Conservation (phyloP, 2,113 vertebrate genomes). For the Rutilus rutilus region DNA sequence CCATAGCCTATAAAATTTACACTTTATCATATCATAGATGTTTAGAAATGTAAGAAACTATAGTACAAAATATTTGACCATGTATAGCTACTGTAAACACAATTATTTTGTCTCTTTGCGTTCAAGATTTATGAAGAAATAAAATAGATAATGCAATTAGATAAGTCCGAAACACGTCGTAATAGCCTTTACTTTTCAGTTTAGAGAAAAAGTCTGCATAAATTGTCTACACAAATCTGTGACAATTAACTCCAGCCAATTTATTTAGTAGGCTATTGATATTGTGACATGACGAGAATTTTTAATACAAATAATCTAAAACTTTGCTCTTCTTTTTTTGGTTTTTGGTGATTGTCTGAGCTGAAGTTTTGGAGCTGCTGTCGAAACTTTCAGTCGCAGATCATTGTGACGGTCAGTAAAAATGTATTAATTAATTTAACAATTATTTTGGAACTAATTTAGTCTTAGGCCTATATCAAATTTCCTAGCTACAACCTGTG, state of each 20-base stretch:
- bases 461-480: too few species aligned
- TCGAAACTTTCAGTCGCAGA: too few species aligned
- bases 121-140: not conserved
- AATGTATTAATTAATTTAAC: too few species aligned
- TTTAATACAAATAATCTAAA: not conserved
- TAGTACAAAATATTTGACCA: not conserved
- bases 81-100: not conserved
- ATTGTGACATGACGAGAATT: not conserved
- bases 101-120: not conserved
- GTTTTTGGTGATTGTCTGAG: not conserved
- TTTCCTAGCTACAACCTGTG: too few species aligned
- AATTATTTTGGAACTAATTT: too few species aligned
- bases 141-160: too few species aligned
- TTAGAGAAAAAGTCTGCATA: not conserved
- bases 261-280: not conserved
- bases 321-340: not conserved
- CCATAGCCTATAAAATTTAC: too few species aligned
- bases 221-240: not conserved
- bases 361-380: too few species aligned
- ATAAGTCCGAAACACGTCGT: too few species aligned
- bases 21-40: too few species aligned
- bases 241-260: not conserved
- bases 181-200: not conserved
- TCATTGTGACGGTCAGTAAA: too few species aligned
- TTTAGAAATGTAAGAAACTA: not conserved